Base-by-base conservation (phyloP, 2,888 invertebrate genomes). In the Leucophenga maculata region DNA sequence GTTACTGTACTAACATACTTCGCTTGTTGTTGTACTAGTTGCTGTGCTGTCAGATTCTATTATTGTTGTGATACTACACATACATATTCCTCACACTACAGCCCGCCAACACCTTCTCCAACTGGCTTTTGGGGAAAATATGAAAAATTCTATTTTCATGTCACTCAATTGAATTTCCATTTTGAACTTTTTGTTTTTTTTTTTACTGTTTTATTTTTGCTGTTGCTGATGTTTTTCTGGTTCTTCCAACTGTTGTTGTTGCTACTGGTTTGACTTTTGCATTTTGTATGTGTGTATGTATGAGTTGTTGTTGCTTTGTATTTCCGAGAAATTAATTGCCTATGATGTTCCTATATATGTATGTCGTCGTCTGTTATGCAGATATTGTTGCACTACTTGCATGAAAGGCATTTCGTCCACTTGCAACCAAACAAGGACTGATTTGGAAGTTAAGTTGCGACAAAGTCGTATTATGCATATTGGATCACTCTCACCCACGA, bases 131-230 rank as follows among this genome's bases (percentile, higher is more conserved):
- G 14, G 39, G 16, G 62, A 75, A 78, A 83, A 82, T 83, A 77
- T 82, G 80, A 81, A 84, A 82, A 84, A 82, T 81, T 82, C 81
- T 83, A 84, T 81, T 81, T 81, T 81, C 84, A 84, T 81, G 84
- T 81, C 81, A 81, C 82, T 81, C 81, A 81, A 81, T 81, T 81
- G 84, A 82, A 81, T 81, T 81, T 84, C 81, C 84, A 81, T 81
- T 84, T 78, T 76, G 73, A 31, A 69, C 59, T 54, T 83, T 78
- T 82, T 77, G 74, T 70, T 73, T 75, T 72, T 66, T 70, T 60
- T 74, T 68, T 46, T 70, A 69, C 26, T 52, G 70, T 62, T 69
- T 26, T 64, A 26, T 64, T 70, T 60, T 22, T 62, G 32, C 54
- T 18, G 44, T 20, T 71, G 32, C 14, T 67, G 48, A 16, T 70